These are phyloP conservation scores for Lordiphosa collinella DNA, from an alignment of 1,140 invertebrate species.

Conservation along the genomic window DNA sequence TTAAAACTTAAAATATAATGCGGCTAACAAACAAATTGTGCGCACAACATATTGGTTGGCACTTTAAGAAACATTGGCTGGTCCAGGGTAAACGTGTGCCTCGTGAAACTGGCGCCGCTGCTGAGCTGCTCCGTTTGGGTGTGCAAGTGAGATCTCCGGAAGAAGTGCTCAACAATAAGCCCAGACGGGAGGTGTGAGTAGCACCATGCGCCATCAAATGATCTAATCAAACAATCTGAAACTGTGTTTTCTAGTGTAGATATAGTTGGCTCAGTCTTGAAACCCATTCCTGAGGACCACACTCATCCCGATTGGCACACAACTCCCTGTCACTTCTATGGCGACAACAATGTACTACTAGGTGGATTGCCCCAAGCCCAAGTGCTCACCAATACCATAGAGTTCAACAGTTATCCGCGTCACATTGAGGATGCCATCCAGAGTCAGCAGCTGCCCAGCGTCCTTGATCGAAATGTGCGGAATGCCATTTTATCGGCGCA, in stretches of 20 bases:
- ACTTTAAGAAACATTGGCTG: conserved; percentile 85
- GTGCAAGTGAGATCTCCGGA: conserved; percentile 39
- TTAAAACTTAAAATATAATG: conserved; percentile 81
- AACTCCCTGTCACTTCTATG: conserved; percentile 82
- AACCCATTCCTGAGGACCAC: conserved; percentile 79
- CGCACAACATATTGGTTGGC: conserved; percentile 85
- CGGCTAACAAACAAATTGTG: conserved; percentile 82
- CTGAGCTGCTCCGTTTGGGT: conserved; percentile 75
- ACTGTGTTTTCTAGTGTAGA: conserved; percentile 46
- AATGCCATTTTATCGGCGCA: conserved; percentile 85
- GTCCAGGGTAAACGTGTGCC: conserved; percentile 82
- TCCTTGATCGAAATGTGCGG: conserved; percentile 82
- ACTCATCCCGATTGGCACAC: conserved; percentile 85
- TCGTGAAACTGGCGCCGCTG: conserved; percentile 80
- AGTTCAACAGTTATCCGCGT: conserved; percentile 83
- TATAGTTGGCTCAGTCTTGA: conserved; percentile 80
- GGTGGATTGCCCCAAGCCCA: conserved; percentile 87
- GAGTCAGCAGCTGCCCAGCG: conserved; percentile 80
- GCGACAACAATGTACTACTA: conserved; percentile 84
- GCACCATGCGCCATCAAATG: not conserved
- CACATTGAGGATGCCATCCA: conserved; percentile 80
- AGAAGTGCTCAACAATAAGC: conserved; percentile 28
- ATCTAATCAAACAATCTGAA: not conserved
- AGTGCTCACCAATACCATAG: conserved; percentile 87
- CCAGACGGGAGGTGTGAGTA: conserved; percentile 46